Evolutionary conservation across 2,113 vertebrate species (phyloP), one percentile per base, ranked within the genome.

Genomic region (Naja naja): DNA sequence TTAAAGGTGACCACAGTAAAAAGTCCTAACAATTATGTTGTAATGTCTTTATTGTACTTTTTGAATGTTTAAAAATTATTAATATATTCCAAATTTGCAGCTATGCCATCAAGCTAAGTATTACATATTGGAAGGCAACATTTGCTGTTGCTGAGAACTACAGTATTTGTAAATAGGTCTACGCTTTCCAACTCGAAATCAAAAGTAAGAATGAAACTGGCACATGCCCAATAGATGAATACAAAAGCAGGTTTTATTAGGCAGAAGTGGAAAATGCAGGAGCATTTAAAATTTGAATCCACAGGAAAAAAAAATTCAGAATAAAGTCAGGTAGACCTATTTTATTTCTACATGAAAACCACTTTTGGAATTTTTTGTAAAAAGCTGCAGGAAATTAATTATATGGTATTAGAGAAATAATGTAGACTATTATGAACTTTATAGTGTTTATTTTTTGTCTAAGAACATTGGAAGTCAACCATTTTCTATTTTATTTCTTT

Each of bases 11-110:
- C 60, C 85, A 11, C 81, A 49, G 49, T 25, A 81, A 69, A 95
- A 93, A 85, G 92, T 96, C 25, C 96, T 95, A 95, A 95, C 55
- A 92, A 74, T 92, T 56, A 81, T 43, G 55, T 0, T 69, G 52
- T 43, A 54, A 94, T 92, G 93, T 90, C 87, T 91, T 95, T 95
- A 95, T 93, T 58, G 88, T 74, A 96, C 88, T 91, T 54, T 69
- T 47, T 10, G 27, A 47, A 60, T 69, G 30, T 90, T 90, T 88
- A 91, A 94, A 85, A 52, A 94, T 20, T 47, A 45, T 85, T 22
- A 27, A 87, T 87, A 87, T 53, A 87, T 69, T 69, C 30, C 64
- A 69, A 5, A 69, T 69, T 69, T 69, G 30, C 12, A 69, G 12
- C 14, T 34, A 34, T 69, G 64, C 30, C 30, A 69, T n/a, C 30